Base-by-base conservation (phyloP, 2,797 vertebrate genomes). In the Schizopygopsis pylzovi region DNA sequence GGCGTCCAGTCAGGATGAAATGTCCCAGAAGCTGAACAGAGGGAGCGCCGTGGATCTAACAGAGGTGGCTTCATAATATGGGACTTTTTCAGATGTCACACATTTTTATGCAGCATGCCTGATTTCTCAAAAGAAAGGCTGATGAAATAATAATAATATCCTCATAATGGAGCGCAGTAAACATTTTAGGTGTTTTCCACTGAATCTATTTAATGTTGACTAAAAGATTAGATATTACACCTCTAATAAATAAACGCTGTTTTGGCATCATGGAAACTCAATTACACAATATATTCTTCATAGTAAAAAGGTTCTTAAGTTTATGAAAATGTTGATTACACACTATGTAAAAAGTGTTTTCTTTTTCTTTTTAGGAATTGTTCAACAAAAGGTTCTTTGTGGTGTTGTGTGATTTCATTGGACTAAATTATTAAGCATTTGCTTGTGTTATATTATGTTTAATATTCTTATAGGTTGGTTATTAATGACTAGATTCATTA, bases 31-130 rank as follows among this genome's bases (percentile, higher is more conserved):
- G 72, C 83, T 92, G 84, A 90, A 73, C 72, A 91, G 90, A 86
- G 90, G 71, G 11, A 85, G 88, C 0, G 89, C 90, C n/a, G 89
- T 91, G 61, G 90, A 93, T 83, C 87, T 91, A 37, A 82, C 84
- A 6, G 84, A 80, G 45, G 82, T 82, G 39, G 63, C 78, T 49
- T 79, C 63, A 13, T 88, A 88, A 88, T 25, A 10, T n/a, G 20
- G 7, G 52, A 65, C n/a, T 68, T 84, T 52, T n/a, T 65, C 6
- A 0, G 47, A 81, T 43, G 28, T 37, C 45, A 68, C 8, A 82
- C 25, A 28, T 70, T 82, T 68, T 68, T 39, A 15, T 56, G 25
- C n/a, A 59, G 37, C n/a, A 41, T 71, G 49, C 67, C 28, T 56
- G 28, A 22, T 82, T 56, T 59, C 2, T 13, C 39, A 33, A 18